Evolutionary conservation across 2,113 vertebrate genomes (phyloP), one percentile per base, ranked within the genome.

Genomic region (Taurulus bubalis): DNA sequence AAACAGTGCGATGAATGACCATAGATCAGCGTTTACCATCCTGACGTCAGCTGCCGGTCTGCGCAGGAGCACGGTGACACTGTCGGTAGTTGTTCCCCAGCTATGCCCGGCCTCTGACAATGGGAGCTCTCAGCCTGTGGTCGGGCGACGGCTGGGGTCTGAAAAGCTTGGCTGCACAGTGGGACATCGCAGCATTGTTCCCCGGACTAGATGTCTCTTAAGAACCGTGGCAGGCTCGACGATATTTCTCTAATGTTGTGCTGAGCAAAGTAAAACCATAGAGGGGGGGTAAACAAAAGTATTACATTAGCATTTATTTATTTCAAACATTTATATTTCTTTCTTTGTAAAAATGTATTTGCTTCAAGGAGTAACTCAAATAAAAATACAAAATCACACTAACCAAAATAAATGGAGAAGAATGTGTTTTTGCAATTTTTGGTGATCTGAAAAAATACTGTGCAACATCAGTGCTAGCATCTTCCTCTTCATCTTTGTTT

Each of bases 131-230:
- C 83, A 92, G 88, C n/a, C 82, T 24, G 82, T 47, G 71, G 77
- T 32, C 36, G 5, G 55, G 64, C 49, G 42, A 59, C 60, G 80
- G 69, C 69, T 63, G 78, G 75, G 65, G 47, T 72, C 56, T 79
- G 47, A 77, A 89, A 78, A 64, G 80, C 80, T 63, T 22, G 55
- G 75, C 81, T 58, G 84, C 88, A 62, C 88, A 87, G 88, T 63
- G 15, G 87, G 91, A 90, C 79, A 65, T 78, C 64, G 12, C 55
- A 11, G 75, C 71, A 90, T 93, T 94, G 93, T 94, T 90, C 78
- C 51, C 53, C 1, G 28, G 51, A 47, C 80, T 82, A 30, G 3
- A 86, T 80, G 82, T 77, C 34, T 70, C 59, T 32, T 71, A 63
- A 78, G 71, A 81, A 77, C 68, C 26, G 22, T 71, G 70, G 42